Percentiles rank a stretch among this genome's conserved stretches.
Evolutionary conservation across 2,888 invertebrate species (phyloP).

Genomic region (Bombylius discolor): DNA sequence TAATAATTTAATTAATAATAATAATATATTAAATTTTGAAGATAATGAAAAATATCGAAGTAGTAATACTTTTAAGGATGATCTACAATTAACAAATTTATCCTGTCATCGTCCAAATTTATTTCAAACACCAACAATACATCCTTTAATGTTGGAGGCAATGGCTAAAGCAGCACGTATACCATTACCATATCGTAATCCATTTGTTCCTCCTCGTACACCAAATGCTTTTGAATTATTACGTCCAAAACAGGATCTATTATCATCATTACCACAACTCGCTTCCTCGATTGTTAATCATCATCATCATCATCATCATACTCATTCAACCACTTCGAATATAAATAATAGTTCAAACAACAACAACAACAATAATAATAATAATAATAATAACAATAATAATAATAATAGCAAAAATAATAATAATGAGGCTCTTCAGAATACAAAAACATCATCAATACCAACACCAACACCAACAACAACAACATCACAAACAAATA

Average conservation of each 20-base stretch:
- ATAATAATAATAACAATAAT: slow-evolving; percentile 16
- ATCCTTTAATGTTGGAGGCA: slow-evolving; percentile 58
- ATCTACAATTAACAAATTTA: slow-evolving; percentile 30
- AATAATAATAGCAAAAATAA: slow-evolving; percentile 18
- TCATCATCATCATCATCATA: slow-evolving; percentile 13
- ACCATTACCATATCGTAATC: slow-evolving; percentile 45
- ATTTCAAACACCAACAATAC: slow-evolving; percentile 41
- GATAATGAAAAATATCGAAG: slow-evolving; percentile 11
- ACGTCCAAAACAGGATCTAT: slow-evolving; percentile 37
- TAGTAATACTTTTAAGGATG: slow-evolving; percentile 19
- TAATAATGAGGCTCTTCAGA: slow-evolving; percentile 18
- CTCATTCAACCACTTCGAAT: slow-evolving; percentile 1
- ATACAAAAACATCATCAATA: slow-evolving; percentile 14
- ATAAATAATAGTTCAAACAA: slow-evolving; percentile 9
- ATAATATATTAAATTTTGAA: slow-evolving; percentile 10
- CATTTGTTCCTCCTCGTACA: slow-evolving; percentile 39
- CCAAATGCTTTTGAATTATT: slow-evolving; percentile 50
- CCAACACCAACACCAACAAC: slow-evolving; percentile 25
- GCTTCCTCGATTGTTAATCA: slow-evolving; percentile 12
- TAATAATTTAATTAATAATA: slow-evolving; percentile 9
- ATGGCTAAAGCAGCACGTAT: slow-evolving; percentile 50
- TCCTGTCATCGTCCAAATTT: slow-evolving; percentile 36
- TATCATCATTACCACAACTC: slow-evolving; percentile 15
- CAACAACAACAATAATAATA: slow-evolving; percentile 17
- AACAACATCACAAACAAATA: slow-evolving; percentile 34